Percentiles rank a stretch among this genome's conserved stretches.
Conservation (phyloP, 2,797 vertebrate species). For the Enteromius afrohamiltoni region DNA sequence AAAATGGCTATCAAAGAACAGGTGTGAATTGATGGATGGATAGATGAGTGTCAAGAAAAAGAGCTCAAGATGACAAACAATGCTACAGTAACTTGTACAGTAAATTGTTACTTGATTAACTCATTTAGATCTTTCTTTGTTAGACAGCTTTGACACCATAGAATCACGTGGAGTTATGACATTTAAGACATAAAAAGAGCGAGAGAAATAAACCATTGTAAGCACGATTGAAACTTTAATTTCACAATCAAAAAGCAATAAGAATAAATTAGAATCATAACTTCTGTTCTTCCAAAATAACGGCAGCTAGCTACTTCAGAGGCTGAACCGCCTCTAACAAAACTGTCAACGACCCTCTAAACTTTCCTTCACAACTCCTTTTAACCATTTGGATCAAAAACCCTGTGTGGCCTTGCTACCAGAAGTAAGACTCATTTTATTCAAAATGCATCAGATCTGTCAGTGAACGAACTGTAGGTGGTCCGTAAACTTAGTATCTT, state of each 20-base stretch:
- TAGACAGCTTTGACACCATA: conserved; percentile 1
- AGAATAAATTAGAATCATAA: background rate
- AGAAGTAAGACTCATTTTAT: background rate
- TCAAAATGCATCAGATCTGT: background rate
- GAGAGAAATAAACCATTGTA: background rate
- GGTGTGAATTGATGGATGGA: conserved; percentile 57
- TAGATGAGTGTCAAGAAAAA: conserved; percentile 25
- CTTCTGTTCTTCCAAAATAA: background rate
- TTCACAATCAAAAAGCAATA: background rate
- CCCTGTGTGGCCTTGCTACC: background rate
- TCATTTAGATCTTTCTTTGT: conserved; percentile 43
- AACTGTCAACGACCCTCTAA: background rate
- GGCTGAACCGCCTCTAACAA: background rate
- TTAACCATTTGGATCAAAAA: background rate
- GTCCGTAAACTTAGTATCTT: background rate
- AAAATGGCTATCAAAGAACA: conserved; percentile 51
- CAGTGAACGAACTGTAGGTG: background rate
- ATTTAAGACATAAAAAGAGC: background rate
- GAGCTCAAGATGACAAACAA: background rate
- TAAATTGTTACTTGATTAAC: conserved; percentile 49
- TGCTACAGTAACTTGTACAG: conserved; percentile 12
- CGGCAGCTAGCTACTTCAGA: background rate
- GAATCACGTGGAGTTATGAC: conserved; percentile 35
- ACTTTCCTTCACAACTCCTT: background rate
- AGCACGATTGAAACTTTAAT: background rate